Base-by-base conservation (phyloP, 2,113 vertebrate species). In the Ornithorhynchus anatinus region DNA sequence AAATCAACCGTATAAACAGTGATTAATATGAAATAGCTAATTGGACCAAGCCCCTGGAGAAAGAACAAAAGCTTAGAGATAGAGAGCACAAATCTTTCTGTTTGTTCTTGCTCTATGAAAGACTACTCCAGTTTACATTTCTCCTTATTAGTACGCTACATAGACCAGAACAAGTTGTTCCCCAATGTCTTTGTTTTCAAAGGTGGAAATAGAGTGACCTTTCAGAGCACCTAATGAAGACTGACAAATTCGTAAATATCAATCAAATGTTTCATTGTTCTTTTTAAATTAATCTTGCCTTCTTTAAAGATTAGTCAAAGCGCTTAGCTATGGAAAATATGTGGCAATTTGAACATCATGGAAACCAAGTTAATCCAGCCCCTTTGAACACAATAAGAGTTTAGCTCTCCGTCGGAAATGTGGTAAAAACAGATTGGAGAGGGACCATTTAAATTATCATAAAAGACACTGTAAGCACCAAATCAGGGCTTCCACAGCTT, bases 81-180 rank as follows among this genome's bases (percentile, higher is more conserved):
- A 70, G 72, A 70, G 76, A 62, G 64, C 59, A 61, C 75, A 77
- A 39, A 69, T 58, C 69, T 59, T 74, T 84, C 69, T 86, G 78
- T 91, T 89, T 92, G 82, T 66, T 90, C 80, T 84, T 31, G 58
- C 48, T 33, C 72, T 86, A 85, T 67, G 76, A 64, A 84, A 79
- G 76, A 10, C 59, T 81, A 48, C 53, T 52, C 27, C 31, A 5
- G 31, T 76, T 86, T 86, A 22, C 79, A 62, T 81, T 64, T 73
- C 72, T 74, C 31, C 85, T 72, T 31, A 61, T 82, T 85, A 76
- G 58, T 64, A 70, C 85, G 75, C 56, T n/a, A 29, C 67, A 39
- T 31, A 17, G 63, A 43, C 25, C 3, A 7, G 25, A 4, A 52
- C 0, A 2, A 62, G 17, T 32, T 39, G 67, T 20, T 11, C 56